Percentiles rank a stretch among this genome's conserved stretches.
phyloP scores from a whole-genome alignment of 2,113 vertebrate genomes.

The Thoracochromis brauschi region DNA sequence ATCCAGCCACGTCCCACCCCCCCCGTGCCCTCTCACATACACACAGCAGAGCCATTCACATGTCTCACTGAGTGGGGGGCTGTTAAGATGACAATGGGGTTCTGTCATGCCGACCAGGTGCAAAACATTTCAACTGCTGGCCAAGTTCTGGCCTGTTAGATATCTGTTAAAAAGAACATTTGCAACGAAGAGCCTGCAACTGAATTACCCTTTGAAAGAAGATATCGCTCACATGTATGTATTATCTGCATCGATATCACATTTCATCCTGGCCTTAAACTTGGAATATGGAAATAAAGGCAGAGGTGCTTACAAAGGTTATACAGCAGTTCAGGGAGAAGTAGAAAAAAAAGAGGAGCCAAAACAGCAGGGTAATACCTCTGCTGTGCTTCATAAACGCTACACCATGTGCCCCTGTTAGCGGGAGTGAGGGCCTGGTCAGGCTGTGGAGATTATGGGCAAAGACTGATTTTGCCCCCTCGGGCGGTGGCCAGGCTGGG shows the following conservation, averaged over 20 bases:
- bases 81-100: conserved; percentile 72
- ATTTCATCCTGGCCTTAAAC: conserved; percentile 38
- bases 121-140: conserved; percentile 59
- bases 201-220: conserved; percentile 29
- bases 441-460: conserved; percentile 70
- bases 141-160: conserved; percentile 33
- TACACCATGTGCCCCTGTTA: conserved; percentile 51
- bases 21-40: conserved; percentile 21
- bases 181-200: conserved; percentile 10
- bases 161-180: conserved; percentile 45
- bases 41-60: conserved; percentile 64
- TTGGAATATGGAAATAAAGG: conserved; percentile 41
- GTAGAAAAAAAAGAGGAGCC: neutral
- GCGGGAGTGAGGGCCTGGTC: conserved; percentile 50
- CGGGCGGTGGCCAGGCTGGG: conserved; percentile 54
- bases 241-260: conserved; percentile 7
- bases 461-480: conserved; percentile 71
- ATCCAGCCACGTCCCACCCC: neutral
- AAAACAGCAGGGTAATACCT: conserved; percentile 20
- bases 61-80: conserved; percentile 44
- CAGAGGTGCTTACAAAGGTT: conserved; percentile 36
- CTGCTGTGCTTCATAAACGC: conserved; percentile 45
- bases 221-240: conserved; percentile 27
- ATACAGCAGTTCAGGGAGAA: conserved; percentile 39
- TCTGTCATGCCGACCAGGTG: conserved; percentile 71